These are phyloP conservation scores for Darevskia nairensis DNA, from an alignment of 2,797 vertebrate species.

Conservation along the genomic window DNA sequence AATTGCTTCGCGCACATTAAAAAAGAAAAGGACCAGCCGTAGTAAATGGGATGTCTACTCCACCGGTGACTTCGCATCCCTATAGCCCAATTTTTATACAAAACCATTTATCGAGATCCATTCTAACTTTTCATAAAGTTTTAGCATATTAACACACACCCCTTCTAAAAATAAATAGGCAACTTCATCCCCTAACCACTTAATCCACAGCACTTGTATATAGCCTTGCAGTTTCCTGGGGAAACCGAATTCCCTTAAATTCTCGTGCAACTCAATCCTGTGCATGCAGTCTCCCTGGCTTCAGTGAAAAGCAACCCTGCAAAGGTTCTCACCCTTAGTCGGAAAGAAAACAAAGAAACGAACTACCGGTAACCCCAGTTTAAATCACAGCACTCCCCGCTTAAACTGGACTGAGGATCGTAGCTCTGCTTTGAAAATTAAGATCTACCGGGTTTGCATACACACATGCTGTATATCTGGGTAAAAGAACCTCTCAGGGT, in stretches of 20 bases:
- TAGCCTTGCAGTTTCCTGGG: not conserved
- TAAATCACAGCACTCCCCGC: too few species aligned
- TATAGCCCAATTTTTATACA: not conserved
- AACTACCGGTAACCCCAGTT: not conserved
- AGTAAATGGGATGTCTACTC: not conserved
- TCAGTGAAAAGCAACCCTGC: not conserved
- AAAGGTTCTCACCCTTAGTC: not conserved
- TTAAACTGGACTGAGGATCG: not conserved
- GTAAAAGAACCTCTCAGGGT: too few species aligned
- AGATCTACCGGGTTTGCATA: not conserved
- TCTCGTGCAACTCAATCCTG: not conserved
- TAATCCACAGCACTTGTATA: not conserved
- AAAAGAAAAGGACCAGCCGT: not conserved
- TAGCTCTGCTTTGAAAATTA: not conserved
- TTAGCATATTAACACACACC: too few species aligned
- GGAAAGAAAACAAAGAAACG: not conserved
- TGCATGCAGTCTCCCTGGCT: not conserved
- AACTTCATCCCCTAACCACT: not conserved
- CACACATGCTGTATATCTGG: too few species aligned
- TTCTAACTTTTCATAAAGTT: not conserved
- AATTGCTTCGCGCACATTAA: slow-evolving; percentile 56
- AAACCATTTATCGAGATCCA: not conserved
- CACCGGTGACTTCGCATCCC: not conserved
- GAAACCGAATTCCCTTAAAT: not conserved
- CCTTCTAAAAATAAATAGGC: not conserved